Evolutionary conservation across 2,888 invertebrate species (phyloP), one percentile per base, ranked within the genome.

Genomic region (Saturnia japonica): DNA sequence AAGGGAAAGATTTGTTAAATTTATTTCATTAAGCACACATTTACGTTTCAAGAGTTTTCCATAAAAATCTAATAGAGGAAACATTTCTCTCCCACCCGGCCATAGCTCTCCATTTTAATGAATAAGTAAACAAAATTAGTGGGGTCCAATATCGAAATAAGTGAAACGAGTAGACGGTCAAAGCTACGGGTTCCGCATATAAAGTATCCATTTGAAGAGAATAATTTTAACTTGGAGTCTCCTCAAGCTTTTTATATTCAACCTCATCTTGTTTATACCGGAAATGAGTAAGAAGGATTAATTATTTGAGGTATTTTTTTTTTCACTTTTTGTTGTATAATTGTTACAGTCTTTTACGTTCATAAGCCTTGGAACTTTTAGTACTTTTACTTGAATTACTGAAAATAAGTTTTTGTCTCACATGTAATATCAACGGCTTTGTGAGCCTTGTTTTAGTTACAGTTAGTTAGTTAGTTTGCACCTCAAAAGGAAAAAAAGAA

Each of bases 71-170:
- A 89, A 89, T 89, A 87, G 84, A 87, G 84, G 83, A 82, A 86
- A 85, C 88, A 87, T 87, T 90, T 73, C 83, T 79, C 79, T 73
- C 77, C 75, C 77, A 76, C 79, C 82, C 80, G 82, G 81, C 88
- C 86, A 88, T 90, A 80, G 81, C 88, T 90, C 91, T 91, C 87
- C 88, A 90, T 91, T 91, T 90, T 91, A 90, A 91, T 91, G 91
- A 91, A 93, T 93, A 90, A 92, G 87, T 92, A 91, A 91, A 91
- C 90, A 91, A 90, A 91, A 93, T 92, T 92, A 93, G 92, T 90
- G 87, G 85, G 85, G 85, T 85, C 89, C 90, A 87, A 91, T 91
- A 90, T 89, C 87, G 88, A 82, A 90, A 91, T 93, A 91, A 91
- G 88, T 89, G 88, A 88, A 91, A 88, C 85, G 88, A 85, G 86